These are phyloP conservation scores for Coccyzus lansbergi DNA, from an alignment of 2,797 vertebrate species.

Conservation along the genomic window DNA sequence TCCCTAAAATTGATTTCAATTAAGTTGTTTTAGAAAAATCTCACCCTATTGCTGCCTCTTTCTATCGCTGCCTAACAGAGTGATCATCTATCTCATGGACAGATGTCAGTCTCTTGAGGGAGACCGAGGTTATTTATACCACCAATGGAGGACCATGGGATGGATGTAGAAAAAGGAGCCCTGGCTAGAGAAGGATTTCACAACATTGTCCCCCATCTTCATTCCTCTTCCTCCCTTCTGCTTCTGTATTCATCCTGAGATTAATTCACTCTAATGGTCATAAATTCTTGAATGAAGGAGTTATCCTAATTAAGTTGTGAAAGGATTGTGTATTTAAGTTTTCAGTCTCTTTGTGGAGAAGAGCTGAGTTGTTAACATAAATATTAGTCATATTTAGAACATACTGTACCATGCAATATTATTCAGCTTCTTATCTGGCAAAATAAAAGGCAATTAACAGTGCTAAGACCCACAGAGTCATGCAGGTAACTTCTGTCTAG, in stretches of 20 bases:
- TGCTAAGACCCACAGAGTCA: not conserved
- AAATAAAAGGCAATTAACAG: not conserved
- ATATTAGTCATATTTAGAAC: not conserved
- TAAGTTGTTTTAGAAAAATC: not conserved
- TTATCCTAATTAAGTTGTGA: conserved; percentile 23
- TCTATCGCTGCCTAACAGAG: not conserved
- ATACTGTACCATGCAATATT: not conserved
- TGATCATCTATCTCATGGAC: fast-evolving
- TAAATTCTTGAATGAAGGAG: not conserved
- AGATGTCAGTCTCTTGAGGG: not conserved
- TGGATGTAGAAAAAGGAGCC: not conserved
- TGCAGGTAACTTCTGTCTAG: not conserved
- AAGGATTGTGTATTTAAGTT: conserved; percentile 24
- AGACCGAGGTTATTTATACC: not conserved
- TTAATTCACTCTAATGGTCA: not conserved
- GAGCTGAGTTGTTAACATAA: not conserved
- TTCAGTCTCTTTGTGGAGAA: not conserved
- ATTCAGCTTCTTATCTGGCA: not conserved
- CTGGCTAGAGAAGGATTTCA: not conserved
- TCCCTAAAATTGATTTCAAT: not conserved
- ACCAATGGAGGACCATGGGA: not conserved
- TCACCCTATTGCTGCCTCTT: not conserved
- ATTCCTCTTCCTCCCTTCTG: not conserved
- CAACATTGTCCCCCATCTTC: not conserved
- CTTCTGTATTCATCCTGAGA: not conserved